Evolutionary conservation across 2,797 vertebrate species (phyloP).

Genomic region (Poecile montanus): DNA sequence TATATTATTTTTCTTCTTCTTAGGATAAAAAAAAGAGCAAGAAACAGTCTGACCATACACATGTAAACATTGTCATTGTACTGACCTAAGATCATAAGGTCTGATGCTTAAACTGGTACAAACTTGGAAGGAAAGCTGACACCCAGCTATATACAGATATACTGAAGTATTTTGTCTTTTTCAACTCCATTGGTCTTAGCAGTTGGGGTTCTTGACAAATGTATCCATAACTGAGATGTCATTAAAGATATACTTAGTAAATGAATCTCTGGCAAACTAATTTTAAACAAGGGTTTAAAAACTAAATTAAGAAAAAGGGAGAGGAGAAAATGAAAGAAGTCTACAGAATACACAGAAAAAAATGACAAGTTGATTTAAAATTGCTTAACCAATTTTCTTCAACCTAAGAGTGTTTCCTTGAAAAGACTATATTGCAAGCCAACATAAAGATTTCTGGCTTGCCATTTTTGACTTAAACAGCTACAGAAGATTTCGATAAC

Average conservation of each 20-base stretch:
- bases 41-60: neutral
- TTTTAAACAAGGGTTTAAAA: slow-evolving; percentile 33
- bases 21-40: neutral
- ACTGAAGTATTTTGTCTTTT: neutral
- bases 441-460: slow-evolving; percentile 39
- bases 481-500: slow-evolving; percentile 46
- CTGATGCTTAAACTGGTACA: neutral
- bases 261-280: slow-evolving; percentile 10
- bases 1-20: neutral
- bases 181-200: neutral
- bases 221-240: slow-evolving; percentile 28
- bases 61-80: neutral
- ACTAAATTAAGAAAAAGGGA: slow-evolving; percentile 16
- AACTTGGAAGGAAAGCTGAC: neutral
- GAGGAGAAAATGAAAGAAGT: neutral
- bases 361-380: slow-evolving; percentile 48
- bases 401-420: neutral
- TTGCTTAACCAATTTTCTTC: slow-evolving; percentile 31
- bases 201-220: slow-evolving; percentile 27
- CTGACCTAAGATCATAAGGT: neutral
- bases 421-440: neutral
- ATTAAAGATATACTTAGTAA: slow-evolving; percentile 58
- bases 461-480: slow-evolving; percentile 53
- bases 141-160: neutral
- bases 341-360: neutral